These are phyloP conservation scores for Troides oblongomaculatus DNA, from an alignment of 2,888 invertebrate species.

Conservation along the genomic window DNA sequence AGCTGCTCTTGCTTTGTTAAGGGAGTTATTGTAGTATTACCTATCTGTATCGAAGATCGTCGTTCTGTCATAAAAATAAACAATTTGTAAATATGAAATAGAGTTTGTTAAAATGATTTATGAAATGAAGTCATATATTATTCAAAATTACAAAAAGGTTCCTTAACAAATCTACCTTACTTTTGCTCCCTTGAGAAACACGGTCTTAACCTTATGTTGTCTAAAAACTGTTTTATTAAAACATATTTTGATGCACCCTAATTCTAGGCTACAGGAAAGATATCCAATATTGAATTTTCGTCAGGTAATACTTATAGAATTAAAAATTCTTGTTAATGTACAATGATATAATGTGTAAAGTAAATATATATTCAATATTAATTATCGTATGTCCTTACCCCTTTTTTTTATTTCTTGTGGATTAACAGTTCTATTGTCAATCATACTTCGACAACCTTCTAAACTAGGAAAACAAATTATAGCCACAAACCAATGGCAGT, in stretches of 20 bases:
- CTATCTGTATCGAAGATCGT: slow-evolving; percentile 82
- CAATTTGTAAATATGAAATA: background rate
- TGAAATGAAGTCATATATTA: too few relatives aligned
- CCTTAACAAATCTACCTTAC: background rate
- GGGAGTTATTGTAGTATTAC: slow-evolving; percentile 83
- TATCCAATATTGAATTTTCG: too few relatives aligned
- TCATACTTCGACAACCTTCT: slow-evolving; percentile 84
- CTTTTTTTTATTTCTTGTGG: slow-evolving; percentile 77
- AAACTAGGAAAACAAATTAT: slow-evolving; percentile 96
- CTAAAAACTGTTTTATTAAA: too few relatives aligned
- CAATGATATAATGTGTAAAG: background rate
- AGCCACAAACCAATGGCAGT: slow-evolving; percentile 98
- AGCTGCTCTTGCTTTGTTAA: slow-evolving; percentile 74
- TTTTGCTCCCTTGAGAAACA: background rate
- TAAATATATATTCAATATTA: background rate
- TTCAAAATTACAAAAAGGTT: too few relatives aligned
- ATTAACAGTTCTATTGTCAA: slow-evolving; percentile 81
- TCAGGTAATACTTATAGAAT: too few relatives aligned
- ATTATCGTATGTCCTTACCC: slow-evolving; percentile 57
- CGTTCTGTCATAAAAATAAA: slow-evolving; percentile 55
- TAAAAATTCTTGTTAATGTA: too few relatives aligned
- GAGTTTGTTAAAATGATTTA: background rate
- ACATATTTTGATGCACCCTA: too few relatives aligned
- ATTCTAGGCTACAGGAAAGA: too few relatives aligned
- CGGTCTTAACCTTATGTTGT: background rate